Evolutionary conservation across 1,140 invertebrate species (phyloP), one percentile per base, ranked within the genome.

Genomic region (Neodiprion fabricii): DNA sequence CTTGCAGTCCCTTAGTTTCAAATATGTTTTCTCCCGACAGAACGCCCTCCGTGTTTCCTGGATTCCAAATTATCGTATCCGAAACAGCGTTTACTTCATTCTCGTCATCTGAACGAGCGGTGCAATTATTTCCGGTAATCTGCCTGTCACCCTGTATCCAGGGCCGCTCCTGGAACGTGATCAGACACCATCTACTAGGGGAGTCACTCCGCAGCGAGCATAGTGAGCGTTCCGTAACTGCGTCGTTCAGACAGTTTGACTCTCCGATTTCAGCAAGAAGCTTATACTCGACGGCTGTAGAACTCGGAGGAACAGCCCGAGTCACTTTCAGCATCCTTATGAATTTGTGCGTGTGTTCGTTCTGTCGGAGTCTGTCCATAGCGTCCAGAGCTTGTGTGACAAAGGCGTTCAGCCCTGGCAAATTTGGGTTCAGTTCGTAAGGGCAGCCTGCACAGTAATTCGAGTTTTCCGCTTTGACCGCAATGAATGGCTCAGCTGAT

Each of bases 361-460:
- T 83, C 0, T 74, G 49, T 10, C 83, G 78, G 0, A 73, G 76
- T 9, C 86, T 79, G 70, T 89, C 87, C 82, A 89, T 85, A 0
- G 80, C 81, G 10, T 73, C 71, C 3, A 82, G 76, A 0, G 82
- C 79, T 71, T 86, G 77, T n/a, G 86, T 82, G 4, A 75, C 81
- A 28, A 87, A 84, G 10, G 70, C 73, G 14, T 68, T 61, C 0
- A 88, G 72, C 23, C 84, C 86, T 28, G 86, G 83, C 10, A 88
- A 40, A 48, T 81, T 84, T 1, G 86, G 83, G 77, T 88, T 88
- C 7, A 89, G 47, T 12, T 88, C 85, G 50, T 82, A 87, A 2
- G 87, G 87, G 77, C 87, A 89, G 48, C 86, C 85, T 7, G 86
- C 83, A 77, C 86, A 89, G 71, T 87, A 87, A 5, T 80, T 79